Evolutionary conservation across 2,113 vertebrate species (phyloP).

Genomic region (Collichthys lucidus): DNA sequence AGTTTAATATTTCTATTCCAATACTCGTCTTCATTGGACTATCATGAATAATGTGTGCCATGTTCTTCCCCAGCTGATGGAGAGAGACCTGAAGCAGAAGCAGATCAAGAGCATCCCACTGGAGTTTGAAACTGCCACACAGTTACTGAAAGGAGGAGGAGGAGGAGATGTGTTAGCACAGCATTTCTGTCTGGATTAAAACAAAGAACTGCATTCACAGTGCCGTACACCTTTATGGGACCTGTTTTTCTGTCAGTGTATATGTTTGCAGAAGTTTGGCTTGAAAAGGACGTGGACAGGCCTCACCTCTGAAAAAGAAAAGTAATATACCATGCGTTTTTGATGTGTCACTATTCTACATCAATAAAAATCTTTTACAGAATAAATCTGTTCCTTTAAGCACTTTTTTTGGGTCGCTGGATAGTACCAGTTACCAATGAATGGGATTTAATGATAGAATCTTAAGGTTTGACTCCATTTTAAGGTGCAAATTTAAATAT

Average conservation of each 20-base stretch:
- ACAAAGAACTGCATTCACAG: background rate
- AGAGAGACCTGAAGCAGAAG: constrained; percentile 88
- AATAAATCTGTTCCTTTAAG: background rate
- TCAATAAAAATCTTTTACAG: constrained; percentile 23
- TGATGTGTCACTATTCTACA: background rate
- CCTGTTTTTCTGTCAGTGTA: background rate
- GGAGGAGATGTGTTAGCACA: constrained; percentile 81
- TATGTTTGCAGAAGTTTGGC: background rate
- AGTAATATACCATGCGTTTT: background rate
- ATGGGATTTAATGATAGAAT: background rate
- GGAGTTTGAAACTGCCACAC: constrained; percentile 88
- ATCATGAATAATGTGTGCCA: background rate
- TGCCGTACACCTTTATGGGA: background rate
- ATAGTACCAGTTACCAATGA: background rate
- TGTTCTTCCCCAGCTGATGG: constrained; percentile 87
- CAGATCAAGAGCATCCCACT: constrained; percentile 81
- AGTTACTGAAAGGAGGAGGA: constrained; percentile 86
- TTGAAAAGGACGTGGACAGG: background rate
- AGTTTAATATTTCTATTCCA: background rate
- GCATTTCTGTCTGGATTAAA: constrained; percentile 85
- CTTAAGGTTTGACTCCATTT: background rate
- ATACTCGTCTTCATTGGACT: background rate
- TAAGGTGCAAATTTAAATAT: background rate
- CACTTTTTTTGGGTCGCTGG: background rate
- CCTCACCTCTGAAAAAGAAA: too few species aligned